Conservation (phyloP, 2,113 vertebrate species). For the Strix uralensis region DNA sequence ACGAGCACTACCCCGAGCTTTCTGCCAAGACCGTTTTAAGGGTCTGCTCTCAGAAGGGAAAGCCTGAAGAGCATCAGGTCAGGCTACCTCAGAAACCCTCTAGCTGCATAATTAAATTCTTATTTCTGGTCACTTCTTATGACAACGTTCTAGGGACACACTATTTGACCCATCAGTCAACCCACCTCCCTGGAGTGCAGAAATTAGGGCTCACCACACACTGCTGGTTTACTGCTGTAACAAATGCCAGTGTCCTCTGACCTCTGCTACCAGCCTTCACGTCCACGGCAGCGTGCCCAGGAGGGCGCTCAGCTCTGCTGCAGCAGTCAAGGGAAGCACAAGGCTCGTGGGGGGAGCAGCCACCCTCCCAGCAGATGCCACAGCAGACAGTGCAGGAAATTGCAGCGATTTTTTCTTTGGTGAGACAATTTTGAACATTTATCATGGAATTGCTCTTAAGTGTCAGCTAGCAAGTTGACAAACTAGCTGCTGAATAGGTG, state of each 20-base stretch:
- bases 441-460: background rate
- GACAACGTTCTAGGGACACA: no score
- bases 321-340: background rate
- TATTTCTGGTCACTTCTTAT: no score
- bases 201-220: background rate
- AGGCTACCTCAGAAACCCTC: background rate
- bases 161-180: background rate
- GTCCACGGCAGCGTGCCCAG: accelerated
- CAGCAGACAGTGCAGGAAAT: background rate
- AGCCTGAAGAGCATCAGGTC: background rate
- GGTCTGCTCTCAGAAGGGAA: background rate
- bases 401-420: background rate
- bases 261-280: background rate
- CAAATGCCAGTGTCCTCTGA: background rate
- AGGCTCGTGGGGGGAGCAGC: background rate
- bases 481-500: background rate
- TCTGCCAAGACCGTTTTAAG: background rate
- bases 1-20: background rate
- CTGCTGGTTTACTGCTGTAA: no score
- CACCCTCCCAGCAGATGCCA: background rate
- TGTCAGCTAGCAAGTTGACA: background rate
- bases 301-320: background rate
- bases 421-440: background rate
- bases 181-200: no score
- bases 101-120: background rate